These are phyloP conservation scores for Tympanuchus pallidicinctus DNA, from an alignment of 2,113 vertebrate species.

Conservation along the genomic window DNA sequence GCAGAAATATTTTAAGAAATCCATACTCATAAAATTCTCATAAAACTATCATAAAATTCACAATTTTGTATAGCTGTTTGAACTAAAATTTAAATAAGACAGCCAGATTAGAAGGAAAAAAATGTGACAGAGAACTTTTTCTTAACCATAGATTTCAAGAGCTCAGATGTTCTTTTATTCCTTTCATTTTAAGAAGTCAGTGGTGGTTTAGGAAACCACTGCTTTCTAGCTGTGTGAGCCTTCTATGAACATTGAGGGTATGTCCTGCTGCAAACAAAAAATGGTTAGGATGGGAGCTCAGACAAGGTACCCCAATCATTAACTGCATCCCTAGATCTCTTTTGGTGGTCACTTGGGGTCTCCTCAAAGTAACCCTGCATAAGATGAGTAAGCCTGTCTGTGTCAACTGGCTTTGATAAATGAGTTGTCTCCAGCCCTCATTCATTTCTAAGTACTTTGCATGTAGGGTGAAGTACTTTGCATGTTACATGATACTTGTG, in stretches of 20 bases:
- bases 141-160: neutral
- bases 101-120: neutral
- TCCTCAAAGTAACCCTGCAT: neutral
- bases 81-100: neutral
- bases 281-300: neutral
- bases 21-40: neutral
- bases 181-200: neutral
- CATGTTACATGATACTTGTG: neutral
- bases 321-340: neutral
- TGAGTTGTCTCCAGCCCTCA: neutral
- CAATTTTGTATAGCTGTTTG: neutral
- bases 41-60: neutral
- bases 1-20: neutral
- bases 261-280: neutral
- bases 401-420: neutral
- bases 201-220: neutral
- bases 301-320: fast-evolving
- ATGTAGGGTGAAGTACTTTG: neutral
- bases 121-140: neutral
- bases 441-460: neutral
- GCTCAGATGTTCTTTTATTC: neutral
- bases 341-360: neutral
- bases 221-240: neutral
- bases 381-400: neutral
- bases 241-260: neutral